Evolutionary conservation across 1,140 invertebrate species (phyloP).

Genomic region (Drosophila persimilis): DNA sequence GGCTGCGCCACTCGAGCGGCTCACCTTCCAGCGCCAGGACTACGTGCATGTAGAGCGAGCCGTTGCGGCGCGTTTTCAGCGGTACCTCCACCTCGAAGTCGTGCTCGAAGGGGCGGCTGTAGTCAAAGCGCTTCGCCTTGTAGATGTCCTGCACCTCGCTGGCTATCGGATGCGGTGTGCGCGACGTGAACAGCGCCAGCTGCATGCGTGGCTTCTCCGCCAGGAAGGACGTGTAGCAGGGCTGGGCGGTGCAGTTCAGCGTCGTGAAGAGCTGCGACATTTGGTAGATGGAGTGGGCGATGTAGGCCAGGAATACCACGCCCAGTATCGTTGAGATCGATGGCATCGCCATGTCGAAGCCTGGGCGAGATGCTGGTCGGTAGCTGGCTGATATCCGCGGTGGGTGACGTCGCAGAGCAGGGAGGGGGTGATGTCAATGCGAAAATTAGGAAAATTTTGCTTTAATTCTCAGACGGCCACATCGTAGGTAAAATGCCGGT

Average conservation of each 20-base stretch:
- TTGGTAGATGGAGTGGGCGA: slow-evolving; percentile 89
- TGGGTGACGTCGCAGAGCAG: background rate
- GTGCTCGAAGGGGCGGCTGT: slow-evolving; percentile 82
- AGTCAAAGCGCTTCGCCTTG: slow-evolving; percentile 84
- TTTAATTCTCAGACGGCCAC: too few relatives aligned
- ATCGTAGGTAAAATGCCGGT: too few relatives aligned
- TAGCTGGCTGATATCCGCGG: background rate
- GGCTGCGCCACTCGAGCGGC: slow-evolving; percentile 84
- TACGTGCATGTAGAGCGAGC: slow-evolving; percentile 89
- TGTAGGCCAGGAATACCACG: slow-evolving; percentile 88
- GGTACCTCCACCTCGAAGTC: slow-evolving; percentile 87
- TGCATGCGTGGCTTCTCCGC: slow-evolving; percentile 84
- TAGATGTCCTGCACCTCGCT: slow-evolving; percentile 80
- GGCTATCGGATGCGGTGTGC: slow-evolving; percentile 83
- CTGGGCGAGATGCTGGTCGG: background rate
- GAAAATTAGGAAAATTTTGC: background rate
- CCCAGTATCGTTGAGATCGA: slow-evolving; percentile 84
- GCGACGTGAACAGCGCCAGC: slow-evolving; percentile 86
- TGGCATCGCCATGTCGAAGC: slow-evolving; percentile 60
- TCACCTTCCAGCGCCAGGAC: slow-evolving; percentile 84
- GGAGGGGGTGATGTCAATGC: background rate
- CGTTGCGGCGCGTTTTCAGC: slow-evolving; percentile 89
- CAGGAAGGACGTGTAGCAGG: slow-evolving; percentile 86
- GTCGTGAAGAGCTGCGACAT: slow-evolving; percentile 89
- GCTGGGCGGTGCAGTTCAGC: slow-evolving; percentile 86